Evolutionary conservation across 2,888 invertebrate species (phyloP), one percentile per base, ranked within the genome.

Genomic region (Arctia plantaginis): DNA sequence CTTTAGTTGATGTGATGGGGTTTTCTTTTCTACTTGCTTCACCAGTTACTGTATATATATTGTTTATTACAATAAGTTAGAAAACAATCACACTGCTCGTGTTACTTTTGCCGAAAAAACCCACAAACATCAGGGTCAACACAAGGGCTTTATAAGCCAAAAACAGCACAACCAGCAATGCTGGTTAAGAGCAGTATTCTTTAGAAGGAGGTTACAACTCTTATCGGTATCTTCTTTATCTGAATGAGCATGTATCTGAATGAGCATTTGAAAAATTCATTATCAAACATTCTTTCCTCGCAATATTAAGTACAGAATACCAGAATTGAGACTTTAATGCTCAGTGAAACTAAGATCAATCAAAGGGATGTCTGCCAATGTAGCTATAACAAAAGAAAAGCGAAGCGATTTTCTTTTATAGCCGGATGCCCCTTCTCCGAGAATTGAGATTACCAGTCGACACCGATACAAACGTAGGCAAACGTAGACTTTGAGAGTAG

Each of bases 331-430:
- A 69, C 51, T 33, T 59, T 69, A 66, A 65, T 78, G 69, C 67
- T 85, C 87, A 84, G 79, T 86, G 86, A 85, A 89, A 89, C 88
- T 88, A 89, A 90, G 86, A 88, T 89, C 88, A 88, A 88, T 89
- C 89, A 87, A 85, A 84, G 82, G 73, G 87, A 88, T 68, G 69
- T 71, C 72, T 80, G 80, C 72, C 73, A 80, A 66, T 80, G 62
- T 68, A 76, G 73, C 78, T 80, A 74, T 77, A 82, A 82, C 80
- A 82, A 85, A 79, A 84, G 84, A 85, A 89, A 89, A 89, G 83
- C 86, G 81, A 77, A 76, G 80, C 84, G 85, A 79, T 90, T 90
- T 89, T 88, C 87, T 88, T 89, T 89, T 86, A 88, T 84, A 86
- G 85, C 87, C 88, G 88, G 89, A 89, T 89, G 85, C 85, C 82